Evolutionary conservation across 2,888 invertebrate species (phyloP).

Genomic region (Junonia oenone): DNA sequence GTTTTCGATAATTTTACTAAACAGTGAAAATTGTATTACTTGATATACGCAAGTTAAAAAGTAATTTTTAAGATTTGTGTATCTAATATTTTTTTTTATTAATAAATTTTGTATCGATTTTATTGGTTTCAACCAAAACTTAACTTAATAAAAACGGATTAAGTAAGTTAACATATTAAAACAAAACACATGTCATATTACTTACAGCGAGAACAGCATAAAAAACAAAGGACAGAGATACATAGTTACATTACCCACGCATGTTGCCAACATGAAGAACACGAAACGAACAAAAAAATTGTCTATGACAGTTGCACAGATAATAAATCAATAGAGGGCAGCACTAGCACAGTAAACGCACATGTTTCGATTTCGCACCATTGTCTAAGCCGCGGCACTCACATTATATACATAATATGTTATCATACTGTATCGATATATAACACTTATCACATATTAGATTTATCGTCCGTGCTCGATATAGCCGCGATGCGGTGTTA

Average conservation of each 20-base stretch:
- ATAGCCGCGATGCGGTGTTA: constrained; percentile 58
- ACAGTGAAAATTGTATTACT: too few relatives aligned
- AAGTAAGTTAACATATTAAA: too few relatives aligned
- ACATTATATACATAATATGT: constrained; percentile 39
- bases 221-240: not conserved
- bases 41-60: too few relatives aligned
- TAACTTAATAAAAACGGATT: too few relatives aligned
- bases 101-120: too few relatives aligned
- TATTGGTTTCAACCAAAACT: too few relatives aligned
- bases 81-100: too few relatives aligned
- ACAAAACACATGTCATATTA: not conserved
- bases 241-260: not conserved
- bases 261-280: not conserved
- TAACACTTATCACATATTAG: constrained; percentile 74
- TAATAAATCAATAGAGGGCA: constrained; percentile 20
- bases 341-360: constrained; percentile 22
- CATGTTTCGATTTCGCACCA: constrained; percentile 28
- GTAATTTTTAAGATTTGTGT: too few relatives aligned
- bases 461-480: constrained; percentile 76
- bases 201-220: not conserved
- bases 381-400: constrained; percentile 24
- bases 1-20: too few relatives aligned
- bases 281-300: not conserved
- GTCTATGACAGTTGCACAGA: constrained; percentile 11
- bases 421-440: constrained; percentile 40